Conservation (phyloP, 2,888 invertebrate genomes). For the Drosophila atripex region DNA sequence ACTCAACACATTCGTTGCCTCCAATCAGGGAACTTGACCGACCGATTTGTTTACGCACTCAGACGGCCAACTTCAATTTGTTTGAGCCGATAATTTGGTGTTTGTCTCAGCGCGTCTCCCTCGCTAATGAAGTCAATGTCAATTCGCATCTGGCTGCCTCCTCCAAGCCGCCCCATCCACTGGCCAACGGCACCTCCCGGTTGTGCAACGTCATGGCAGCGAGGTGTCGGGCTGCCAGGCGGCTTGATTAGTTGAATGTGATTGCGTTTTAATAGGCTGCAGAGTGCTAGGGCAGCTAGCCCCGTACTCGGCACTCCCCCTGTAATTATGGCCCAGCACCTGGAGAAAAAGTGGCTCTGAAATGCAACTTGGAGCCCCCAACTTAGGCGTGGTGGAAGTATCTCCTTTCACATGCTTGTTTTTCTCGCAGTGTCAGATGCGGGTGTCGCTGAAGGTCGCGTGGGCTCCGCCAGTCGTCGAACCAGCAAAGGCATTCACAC, state of each 20-base stretch:
- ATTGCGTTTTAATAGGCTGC: slow-evolving; percentile 74
- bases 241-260: slow-evolving; percentile 76
- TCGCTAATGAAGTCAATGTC: slow-evolving; percentile 68
- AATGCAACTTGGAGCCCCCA: not conserved
- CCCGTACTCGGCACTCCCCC: slow-evolving; percentile 3
- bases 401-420: too few relatives aligned
- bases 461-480: slow-evolving; percentile 43
- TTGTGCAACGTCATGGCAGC: slow-evolving; percentile 64
- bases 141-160: not conserved
- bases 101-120: slow-evolving; percentile 22
- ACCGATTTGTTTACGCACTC: slow-evolving; percentile 41
- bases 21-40: slow-evolving; percentile 45
- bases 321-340: not conserved
- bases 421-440: slow-evolving; percentile 32
- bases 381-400: not conserved
- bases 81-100: slow-evolving; percentile 64
- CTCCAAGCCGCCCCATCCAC: not conserved
- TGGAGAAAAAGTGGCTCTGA: slow-evolving; percentile 1
- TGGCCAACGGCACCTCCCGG: slow-evolving; percentile 22
- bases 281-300: not conserved
- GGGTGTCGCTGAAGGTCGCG: slow-evolving; percentile 68
- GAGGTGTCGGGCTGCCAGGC: not conserved
- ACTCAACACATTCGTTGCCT: slow-evolving; percentile 54
- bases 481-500: slow-evolving; percentile 56
- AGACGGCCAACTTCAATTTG: slow-evolving; percentile 58